Conservation (phyloP, 2,113 vertebrate genomes). For the Climacteris rufus region DNA sequence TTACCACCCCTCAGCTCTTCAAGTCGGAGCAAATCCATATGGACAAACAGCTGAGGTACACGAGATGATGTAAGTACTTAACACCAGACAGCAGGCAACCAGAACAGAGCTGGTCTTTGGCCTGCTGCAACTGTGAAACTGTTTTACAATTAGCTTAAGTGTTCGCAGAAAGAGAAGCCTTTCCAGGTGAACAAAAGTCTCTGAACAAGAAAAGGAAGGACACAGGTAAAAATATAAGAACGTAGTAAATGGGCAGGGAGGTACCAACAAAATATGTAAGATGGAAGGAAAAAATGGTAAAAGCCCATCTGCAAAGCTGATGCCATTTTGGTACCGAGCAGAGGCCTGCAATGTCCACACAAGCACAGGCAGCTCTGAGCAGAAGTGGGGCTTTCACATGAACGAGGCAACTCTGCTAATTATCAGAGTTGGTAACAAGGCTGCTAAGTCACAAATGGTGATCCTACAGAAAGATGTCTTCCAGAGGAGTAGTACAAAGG, state of each 20-base stretch:
- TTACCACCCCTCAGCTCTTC: not conserved
- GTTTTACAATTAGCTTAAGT: not conserved
- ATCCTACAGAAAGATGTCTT: not conserved
- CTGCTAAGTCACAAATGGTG: not conserved
- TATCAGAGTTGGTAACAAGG: not conserved
- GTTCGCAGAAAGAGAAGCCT: not conserved
- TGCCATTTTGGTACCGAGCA: not conserved
- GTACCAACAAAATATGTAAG: not conserved
- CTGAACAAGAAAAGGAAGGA: not conserved
- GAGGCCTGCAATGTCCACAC: not conserved
- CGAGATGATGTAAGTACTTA: not conserved
- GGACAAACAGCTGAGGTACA: slow-evolving; percentile 4
- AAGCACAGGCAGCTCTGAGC: not conserved
- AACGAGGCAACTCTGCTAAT: too few species aligned
- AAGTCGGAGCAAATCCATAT: slow-evolving; percentile 5
- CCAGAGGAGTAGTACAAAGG: rapidly evolving
- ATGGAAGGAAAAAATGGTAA: not conserved
- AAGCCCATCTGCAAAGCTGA: not conserved
- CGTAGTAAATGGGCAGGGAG: not conserved
- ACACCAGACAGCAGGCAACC: not conserved
- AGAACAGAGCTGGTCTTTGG: not conserved
- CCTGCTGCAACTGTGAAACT: not conserved
- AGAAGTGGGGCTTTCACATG: not conserved
- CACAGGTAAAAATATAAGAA: not conserved
- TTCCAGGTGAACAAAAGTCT: not conserved